Evolutionary conservation across 2,888 invertebrate genomes (phyloP), one percentile per base, ranked within the genome.

Genomic region (Alcis repandata): DNA sequence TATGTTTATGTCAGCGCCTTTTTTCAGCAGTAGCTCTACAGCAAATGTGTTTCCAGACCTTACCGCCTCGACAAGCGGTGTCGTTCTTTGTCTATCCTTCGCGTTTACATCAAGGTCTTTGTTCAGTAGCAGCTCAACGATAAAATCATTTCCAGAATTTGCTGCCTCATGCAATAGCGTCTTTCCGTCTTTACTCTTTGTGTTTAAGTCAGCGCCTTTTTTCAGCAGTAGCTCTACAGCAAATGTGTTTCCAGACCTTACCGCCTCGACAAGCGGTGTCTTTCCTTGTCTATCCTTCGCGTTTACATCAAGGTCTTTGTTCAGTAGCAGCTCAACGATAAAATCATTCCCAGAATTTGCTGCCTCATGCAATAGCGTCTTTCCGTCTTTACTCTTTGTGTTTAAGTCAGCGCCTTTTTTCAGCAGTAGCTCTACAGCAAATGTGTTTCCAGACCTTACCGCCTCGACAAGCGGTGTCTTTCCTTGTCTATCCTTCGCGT

Each of bases 131-230:
- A 49, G 15, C 13, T 32, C 19, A 2, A 49, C 32, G 15, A 32
- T 15, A 32, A 0, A 2, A 17, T 33, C 46, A 54, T 74, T 71
- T 32, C 49, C 49, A 10, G 9, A 15, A 8, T 15, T 13, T 4
- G 15, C 15, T 17, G 49, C 32, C 0, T 4, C 32, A n/a, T 32
- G 32, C 32, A 49, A 7, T 3, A 32, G 49, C 27, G 32, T 32
- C 15, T 32, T 2, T 15, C 32, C 49, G 27, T 15, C 10, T 2
- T n/a, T 32, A 15, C 15, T 27, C 9, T 32, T 1, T 2, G 49
- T 2, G 32, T 49, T 49, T 19, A 38, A 1, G 1, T 52, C 20
- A 20, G 38, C 36, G 8, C 38, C 38, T 20, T 36, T 38, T 6
- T 17, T n/a, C 19, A 38, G 20, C 4, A 20, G 38, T 17, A 49